These are phyloP conservation scores for Heteromormyrus szaboi DNA, from an alignment of 2,797 vertebrate genomes.

Conservation along the genomic window DNA sequence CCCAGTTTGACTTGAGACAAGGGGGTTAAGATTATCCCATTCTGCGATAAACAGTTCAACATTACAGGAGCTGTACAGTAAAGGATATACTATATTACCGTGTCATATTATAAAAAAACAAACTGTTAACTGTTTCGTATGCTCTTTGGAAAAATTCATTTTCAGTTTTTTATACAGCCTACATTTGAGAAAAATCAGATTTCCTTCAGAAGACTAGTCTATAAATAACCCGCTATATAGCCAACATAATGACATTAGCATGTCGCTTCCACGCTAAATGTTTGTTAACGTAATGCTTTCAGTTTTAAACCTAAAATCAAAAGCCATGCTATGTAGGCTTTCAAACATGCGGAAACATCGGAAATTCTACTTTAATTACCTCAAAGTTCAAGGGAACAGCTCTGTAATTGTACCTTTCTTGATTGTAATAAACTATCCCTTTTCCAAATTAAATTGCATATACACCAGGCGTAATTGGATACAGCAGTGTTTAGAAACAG, in stretches of 20 bases:
- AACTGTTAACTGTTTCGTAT: background rate
- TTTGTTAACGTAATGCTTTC: conserved; percentile 1
- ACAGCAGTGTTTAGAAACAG: conserved; percentile 48
- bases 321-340: background rate
- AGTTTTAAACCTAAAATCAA: conserved; percentile 6
- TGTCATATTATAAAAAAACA: background rate
- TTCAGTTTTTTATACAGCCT: background rate
- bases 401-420: conserved; percentile 24
- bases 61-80: background rate
- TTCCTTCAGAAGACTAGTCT: background rate
- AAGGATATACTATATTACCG: background rate
- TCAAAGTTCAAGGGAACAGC: background rate
- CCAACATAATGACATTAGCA: conserved; percentile 14
- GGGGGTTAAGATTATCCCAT: conserved; percentile 19
- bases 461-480: conserved; percentile 37
- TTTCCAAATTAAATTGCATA: conserved; percentile 22
- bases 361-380: conserved; percentile 8
- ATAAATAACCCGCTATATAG: background rate
- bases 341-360: background rate
- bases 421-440: conserved; percentile 19
- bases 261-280: background rate
- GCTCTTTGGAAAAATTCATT: background rate
- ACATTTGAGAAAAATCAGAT: background rate
- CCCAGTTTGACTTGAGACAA: conserved; percentile 25
- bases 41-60: conserved; percentile 22